Conservation (phyloP, 2,888 invertebrate genomes). For the Eupeodes luniger region DNA sequence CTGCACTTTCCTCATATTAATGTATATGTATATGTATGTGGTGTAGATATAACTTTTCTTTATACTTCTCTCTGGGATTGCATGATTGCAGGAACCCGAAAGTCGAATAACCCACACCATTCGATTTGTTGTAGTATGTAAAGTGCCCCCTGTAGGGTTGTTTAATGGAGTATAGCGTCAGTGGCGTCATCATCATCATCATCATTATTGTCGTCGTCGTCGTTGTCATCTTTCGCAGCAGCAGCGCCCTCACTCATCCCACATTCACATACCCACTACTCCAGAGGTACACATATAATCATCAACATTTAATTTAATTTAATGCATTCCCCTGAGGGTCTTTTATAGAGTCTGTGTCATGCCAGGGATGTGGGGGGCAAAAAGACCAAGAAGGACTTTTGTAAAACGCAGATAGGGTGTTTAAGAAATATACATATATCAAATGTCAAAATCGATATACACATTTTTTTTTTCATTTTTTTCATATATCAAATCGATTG, state of each 20-base stretch:
- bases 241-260: constrained; percentile 31
- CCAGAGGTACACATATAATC: constrained; percentile 67
- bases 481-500: no score
- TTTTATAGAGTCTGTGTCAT: constrained; percentile 42
- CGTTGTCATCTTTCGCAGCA: constrained; percentile 41
- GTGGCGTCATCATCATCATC: constrained; percentile 68
- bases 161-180: constrained; percentile 73
- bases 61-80: constrained; percentile 11
- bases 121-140: constrained; percentile 14
- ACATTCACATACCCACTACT: neutral
- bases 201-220: constrained; percentile 42
- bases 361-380: neutral
- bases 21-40: neutral
- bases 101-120: constrained; percentile 32
- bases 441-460: neutral
- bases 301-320: constrained; percentile 76
- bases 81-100: constrained; percentile 51
- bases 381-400: neutral
- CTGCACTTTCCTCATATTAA: neutral
- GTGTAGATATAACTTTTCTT: constrained; percentile 44
- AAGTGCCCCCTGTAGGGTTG: constrained; percentile 68
- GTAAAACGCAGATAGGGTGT: neutral
- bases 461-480: no score
- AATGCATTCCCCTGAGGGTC: constrained; percentile 73
- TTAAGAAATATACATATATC: neutral